Conservation (phyloP, 2,888 invertebrate genomes). For the Toxonevra muliebris region DNA sequence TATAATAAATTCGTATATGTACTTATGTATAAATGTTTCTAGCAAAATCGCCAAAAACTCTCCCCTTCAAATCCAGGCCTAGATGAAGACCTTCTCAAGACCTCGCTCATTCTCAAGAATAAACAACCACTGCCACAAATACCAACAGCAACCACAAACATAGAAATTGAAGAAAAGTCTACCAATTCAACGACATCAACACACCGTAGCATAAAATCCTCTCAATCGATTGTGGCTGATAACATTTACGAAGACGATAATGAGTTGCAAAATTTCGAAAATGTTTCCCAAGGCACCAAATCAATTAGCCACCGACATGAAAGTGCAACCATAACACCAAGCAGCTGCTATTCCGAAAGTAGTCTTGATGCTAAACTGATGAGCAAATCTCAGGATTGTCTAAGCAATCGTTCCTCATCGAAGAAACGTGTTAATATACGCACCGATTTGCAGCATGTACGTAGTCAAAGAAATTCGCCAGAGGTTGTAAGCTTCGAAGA, state of each 20-base stretch:
- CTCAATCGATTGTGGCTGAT: slow-evolving; percentile 52
- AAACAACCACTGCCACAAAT: slow-evolving; percentile 65
- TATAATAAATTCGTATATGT: background rate
- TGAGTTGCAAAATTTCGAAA: slow-evolving; percentile 62
- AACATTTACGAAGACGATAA: slow-evolving; percentile 68
- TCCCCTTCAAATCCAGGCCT: slow-evolving; percentile 62
- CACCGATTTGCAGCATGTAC: slow-evolving; percentile 66
- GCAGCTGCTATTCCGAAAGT: slow-evolving; percentile 61
- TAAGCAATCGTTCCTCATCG: slow-evolving; percentile 66
- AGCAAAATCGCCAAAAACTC: slow-evolving; percentile 58
- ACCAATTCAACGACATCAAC: slow-evolving; percentile 47
- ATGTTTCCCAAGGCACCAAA: slow-evolving; percentile 56
- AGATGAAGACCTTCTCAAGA: slow-evolving; percentile 62
- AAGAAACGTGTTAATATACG: slow-evolving; percentile 74
- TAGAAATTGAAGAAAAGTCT: slow-evolving; percentile 33
- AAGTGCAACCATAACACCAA: slow-evolving; percentile 64
- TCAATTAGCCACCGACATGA: slow-evolving; percentile 57
- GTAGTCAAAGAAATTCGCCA: slow-evolving; percentile 58
- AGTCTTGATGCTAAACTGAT: slow-evolving; percentile 60
- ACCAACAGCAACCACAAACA: slow-evolving; percentile 49
- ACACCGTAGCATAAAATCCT: slow-evolving; percentile 52
- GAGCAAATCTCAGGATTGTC: slow-evolving; percentile 64
- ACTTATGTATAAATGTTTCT: background rate
- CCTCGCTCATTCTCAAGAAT: slow-evolving; percentile 64
- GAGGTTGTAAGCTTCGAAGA: slow-evolving; percentile 62